Base-by-base conservation (phyloP, 1,140 invertebrate genomes). In the Steinernema feltiae region DNA sequence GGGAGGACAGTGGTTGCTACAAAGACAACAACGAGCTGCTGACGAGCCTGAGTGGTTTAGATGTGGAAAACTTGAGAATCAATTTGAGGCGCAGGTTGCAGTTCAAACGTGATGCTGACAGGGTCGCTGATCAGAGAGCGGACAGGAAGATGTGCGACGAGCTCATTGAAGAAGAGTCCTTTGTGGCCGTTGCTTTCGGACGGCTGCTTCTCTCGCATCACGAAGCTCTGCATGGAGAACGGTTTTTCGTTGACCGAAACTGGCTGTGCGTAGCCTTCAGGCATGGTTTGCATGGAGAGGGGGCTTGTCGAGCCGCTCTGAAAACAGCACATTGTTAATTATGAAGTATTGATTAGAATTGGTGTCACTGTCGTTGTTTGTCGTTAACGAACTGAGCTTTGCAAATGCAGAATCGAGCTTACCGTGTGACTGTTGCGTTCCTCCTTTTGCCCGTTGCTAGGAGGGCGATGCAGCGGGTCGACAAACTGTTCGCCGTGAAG, bases 101-200 rank as follows among this genome's bases (percentile, higher is more conserved):
- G 12, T 12, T 71, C 70, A 27, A 71, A 71, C 32, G 70, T 71
- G 32, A 71, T 53, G 32, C 46, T 53, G 15, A 71, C 70, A 27
- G 70, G 3, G 70, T 71, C 70, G 21, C n/a, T 35, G 32, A 71
- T 21, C 15, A 30, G 46, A 3, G 70, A 71, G 7, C 70, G 70
- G 7, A 71, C 70, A 27, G 70, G 70, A 2, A 71, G 70, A 71
- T 71, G 70, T 12, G 70, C 70, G 70, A 71, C 46, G 2, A 71
- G 29, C 70, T 71, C 70, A 27, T 71, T 32, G 32, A 30, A 53
- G 29, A 71, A 30, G 15, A 7, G 70, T 29, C 29, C 70, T 71
- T 71, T n/a, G 30, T 15, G 12, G n/a, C 70, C 70, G 70, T 71
- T 71, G 70, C 46, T 63, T 3, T 63, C 53, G 53, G 7, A 3